Conservation (phyloP, 2,113 vertebrate species). For the Sorex fumeus region DNA sequence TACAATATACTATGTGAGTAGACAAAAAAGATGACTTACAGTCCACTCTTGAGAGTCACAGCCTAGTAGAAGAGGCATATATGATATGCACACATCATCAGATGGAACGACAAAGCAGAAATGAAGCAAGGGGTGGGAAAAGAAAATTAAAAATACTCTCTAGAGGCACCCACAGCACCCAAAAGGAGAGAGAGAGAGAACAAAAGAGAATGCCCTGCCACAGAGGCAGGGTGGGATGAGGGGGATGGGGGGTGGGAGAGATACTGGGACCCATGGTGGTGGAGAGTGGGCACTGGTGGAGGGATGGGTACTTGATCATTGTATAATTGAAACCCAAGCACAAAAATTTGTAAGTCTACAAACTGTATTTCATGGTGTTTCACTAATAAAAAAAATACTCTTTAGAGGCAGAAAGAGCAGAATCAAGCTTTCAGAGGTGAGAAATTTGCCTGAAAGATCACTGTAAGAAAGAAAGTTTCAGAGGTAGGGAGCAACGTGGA, state of each 20-base stretch:
- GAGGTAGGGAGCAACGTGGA: neutral
- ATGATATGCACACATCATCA: neutral
- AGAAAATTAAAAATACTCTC: neutral
- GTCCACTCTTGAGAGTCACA: neutral
- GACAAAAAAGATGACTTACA: slow-evolving; percentile 9
- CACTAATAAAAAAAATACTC: neutral
- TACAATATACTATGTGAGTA: neutral
- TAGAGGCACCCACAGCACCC: no score
- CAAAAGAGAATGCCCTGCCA: no score
- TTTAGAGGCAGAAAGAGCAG: neutral
- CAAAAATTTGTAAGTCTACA: no score
- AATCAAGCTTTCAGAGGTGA: slow-evolving; percentile 26
- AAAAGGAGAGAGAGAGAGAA: no score
- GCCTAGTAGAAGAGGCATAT: neutral
- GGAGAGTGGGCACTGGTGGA: no score
- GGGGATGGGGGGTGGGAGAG: no score
- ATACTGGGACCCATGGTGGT: no score
- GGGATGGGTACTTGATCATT: no score
- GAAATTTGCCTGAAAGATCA: neutral
- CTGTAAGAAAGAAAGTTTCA: neutral
- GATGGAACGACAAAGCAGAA: neutral
- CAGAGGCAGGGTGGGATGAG: no score
- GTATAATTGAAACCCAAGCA: no score
- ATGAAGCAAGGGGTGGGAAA: neutral
- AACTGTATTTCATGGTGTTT: no score